Conservation (phyloP, 2,113 vertebrate genomes). For the Eulemur macaco region DNA sequence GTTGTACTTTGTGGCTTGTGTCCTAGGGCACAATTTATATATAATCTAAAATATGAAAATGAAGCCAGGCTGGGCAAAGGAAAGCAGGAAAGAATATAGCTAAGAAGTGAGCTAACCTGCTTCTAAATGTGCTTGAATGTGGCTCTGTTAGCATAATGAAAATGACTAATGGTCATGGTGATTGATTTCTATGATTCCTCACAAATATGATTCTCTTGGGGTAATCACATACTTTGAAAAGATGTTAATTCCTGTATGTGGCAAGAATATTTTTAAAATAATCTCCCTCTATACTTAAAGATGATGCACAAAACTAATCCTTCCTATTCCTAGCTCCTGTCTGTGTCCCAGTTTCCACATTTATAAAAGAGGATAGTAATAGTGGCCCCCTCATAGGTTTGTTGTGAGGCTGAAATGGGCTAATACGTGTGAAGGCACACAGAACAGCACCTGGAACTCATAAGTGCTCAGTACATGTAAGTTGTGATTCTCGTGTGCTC, state of each 20-base stretch:
- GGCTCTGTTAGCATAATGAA: neutral
- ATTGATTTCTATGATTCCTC: neutral
- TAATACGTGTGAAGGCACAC: neutral
- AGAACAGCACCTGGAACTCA: neutral
- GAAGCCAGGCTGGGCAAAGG: neutral
- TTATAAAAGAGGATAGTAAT: neutral
- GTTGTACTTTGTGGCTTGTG: neutral
- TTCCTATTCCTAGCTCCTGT: neutral
- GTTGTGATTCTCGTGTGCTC: neutral
- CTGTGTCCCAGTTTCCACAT: neutral
- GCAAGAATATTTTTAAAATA: neutral
- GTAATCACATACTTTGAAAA: neutral
- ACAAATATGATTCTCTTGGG: constrained; percentile 3
- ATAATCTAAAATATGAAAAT: neutral
- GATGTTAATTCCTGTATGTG: neutral
- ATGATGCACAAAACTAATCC: neutral
- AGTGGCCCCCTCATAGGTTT: neutral
- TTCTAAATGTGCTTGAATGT: neutral
- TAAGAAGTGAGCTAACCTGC: neutral
- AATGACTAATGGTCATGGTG: neutral
- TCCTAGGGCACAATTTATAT: neutral
- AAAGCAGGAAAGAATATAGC: neutral
- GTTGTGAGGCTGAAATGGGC: neutral
- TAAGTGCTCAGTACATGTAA: neutral
- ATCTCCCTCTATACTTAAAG: neutral